Conservation (phyloP, 2,888 invertebrate genomes). For the Azorinus chamasolen region DNA sequence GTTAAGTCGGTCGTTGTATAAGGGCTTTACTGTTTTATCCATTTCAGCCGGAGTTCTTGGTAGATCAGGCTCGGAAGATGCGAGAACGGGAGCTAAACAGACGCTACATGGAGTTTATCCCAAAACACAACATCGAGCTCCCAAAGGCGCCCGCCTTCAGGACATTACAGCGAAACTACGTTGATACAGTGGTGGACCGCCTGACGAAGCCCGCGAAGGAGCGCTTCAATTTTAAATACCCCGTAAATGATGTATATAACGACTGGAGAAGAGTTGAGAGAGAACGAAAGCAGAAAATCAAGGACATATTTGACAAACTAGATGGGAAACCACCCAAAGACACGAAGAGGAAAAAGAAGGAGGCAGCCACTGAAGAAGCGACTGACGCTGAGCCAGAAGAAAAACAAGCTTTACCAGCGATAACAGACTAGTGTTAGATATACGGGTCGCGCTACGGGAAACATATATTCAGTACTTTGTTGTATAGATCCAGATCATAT, state of each 20-base stretch:
- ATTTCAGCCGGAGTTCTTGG: conserved; percentile 49
- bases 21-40: not conserved
- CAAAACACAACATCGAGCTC: conserved; percentile 50
- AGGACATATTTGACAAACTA: conserved; percentile 12
- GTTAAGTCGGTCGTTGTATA: too few relatives aligned
- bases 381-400: too few relatives aligned
- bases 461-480: too few relatives aligned
- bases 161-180: conserved; percentile 36
- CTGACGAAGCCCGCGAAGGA: conserved; percentile 39
- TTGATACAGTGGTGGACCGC: conserved; percentile 54
- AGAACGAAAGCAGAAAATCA: conserved; percentile 33
- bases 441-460: too few relatives aligned
- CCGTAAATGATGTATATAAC: conserved; percentile 11
- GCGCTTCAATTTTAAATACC: conserved; percentile 37
- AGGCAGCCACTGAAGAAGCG: not conserved
- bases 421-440: too few relatives aligned
- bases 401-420: too few relatives aligned
- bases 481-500: too few relatives aligned
- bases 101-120: conserved; percentile 58
- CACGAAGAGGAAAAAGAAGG: not conserved
- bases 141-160: conserved; percentile 66
- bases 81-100: conserved; percentile 26
- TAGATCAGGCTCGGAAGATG: conserved; percentile 45
- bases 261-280: conserved; percentile 44
- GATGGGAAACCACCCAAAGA: too few relatives aligned